Base-by-base conservation (phyloP, 2,888 invertebrate species). In the Autographa gamma region DNA sequence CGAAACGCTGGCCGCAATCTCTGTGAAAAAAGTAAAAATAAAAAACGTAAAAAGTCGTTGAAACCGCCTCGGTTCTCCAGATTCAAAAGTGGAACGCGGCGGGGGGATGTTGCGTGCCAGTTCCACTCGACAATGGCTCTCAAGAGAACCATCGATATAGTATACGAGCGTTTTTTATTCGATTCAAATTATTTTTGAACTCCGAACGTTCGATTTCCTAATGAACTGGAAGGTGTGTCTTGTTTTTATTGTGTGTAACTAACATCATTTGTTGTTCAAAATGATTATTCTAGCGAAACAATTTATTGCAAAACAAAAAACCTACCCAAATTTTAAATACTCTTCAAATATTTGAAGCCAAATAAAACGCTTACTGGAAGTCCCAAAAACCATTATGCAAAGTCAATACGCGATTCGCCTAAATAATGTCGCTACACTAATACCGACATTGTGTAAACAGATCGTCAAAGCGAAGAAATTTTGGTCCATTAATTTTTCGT, bases 71-170 rank as follows among this genome's bases (percentile, higher is more conserved):
- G 68, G 76, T 75, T 83, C 78, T 85, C 69, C 79, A 85, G 81
- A 86, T 86, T 86, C 81, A 84, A 89, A 89, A 88, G 85, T 88
- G 77, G 88, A 86, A 79, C 86, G 81, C 71, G 73, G 71, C 60
- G 77, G 74, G 76, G 81, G 77, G 77, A 74, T 84, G 88, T 86
- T 86, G 85, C 85, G 86, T 86, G 88, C 87, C 86, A 88, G 89
- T 88, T 89, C 79, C 74, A 77, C 79, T 77, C 81, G 38, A 88
- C 87, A 88, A 89, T 85, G 73, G 82, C 79, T 70, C 85, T 84
- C 80, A 74, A 79, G 83, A 82, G 85, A 77, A 83, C 76, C 82
- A 79, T 81, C 81, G 85, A 83, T 82, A 77, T 83, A 78, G 73
- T 75, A 76, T 69, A 72, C 59, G 69, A 66, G 8, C 18, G 54